These are phyloP conservation scores for Phrixothrix hirtus DNA, from an alignment of 2,888 invertebrate species.

Conservation along the genomic window DNA sequence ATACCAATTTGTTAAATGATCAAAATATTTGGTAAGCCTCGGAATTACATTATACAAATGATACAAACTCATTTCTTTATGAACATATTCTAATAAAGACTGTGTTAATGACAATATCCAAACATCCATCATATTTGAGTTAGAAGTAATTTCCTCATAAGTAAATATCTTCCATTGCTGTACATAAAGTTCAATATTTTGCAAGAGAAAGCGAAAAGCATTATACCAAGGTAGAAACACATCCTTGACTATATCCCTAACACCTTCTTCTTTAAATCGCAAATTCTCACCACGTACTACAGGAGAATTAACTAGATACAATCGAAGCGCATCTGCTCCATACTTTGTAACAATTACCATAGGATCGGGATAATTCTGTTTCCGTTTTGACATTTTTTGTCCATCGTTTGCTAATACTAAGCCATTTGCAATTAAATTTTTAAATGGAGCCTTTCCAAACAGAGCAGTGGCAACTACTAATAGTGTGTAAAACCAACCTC, in stretches of 20 bases:
- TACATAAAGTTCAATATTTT: conserved; percentile 84
- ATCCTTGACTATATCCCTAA: conserved; percentile 93
- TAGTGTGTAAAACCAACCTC: conserved; percentile 99
- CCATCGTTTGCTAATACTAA: conserved; percentile 94
- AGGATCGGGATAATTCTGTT: conserved; percentile 98
- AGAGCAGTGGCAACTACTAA: conserved; percentile 94
- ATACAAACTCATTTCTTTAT: conserved; percentile 92
- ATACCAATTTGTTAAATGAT: conserved; percentile 98
- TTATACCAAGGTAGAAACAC: conserved; percentile 98
- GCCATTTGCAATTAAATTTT: conserved; percentile 96
- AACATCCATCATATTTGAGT: conserved; percentile 80
- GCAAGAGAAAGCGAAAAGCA: conserved; percentile 89
- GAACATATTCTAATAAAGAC: conserved; percentile 84
- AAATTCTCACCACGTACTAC: conserved; percentile 97
- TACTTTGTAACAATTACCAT: conserved; percentile 88
- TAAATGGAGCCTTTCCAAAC: conserved; percentile 95
- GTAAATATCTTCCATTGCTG: conserved; percentile 59
- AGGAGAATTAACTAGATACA: conserved; percentile 97
- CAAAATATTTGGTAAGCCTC: conserved; percentile 90
- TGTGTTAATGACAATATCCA: conserved; percentile 98
- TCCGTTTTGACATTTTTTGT: conserved; percentile 99
- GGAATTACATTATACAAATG: conserved; percentile 95
- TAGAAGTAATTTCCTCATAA: conserved; percentile 48
- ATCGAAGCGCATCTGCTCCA: conserved; percentile 94
- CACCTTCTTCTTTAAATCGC: conserved; percentile 96